These are phyloP conservation scores for Macroteleia sp. DNA, from an alignment of 2,888 invertebrate genomes.

Conservation along the genomic window DNA sequence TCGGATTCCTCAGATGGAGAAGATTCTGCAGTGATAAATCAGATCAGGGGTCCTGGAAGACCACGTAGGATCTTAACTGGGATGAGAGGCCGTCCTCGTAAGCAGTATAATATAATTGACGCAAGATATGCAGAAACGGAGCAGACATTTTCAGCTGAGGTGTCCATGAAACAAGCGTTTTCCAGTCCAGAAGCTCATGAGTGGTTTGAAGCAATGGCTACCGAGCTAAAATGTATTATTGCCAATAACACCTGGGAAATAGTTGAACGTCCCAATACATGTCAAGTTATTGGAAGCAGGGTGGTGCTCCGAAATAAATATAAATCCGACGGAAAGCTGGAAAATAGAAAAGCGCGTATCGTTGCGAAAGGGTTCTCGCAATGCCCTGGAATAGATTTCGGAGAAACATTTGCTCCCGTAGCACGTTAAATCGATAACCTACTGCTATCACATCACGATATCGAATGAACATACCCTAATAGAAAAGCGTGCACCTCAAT, in stretches of 20 bases:
- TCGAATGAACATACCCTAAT: too few relatives aligned
- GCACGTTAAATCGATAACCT: too few relatives aligned
- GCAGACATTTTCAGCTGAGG: not conserved
- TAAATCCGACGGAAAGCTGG: not conserved
- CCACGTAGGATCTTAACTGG: too few relatives aligned
- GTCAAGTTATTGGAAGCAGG: not conserved
- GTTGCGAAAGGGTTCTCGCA: too few relatives aligned
- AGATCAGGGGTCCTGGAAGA: too few relatives aligned
- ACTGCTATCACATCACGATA: too few relatives aligned
- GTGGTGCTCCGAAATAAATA: not conserved
- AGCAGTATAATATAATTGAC: not conserved
- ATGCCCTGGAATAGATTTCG: too few relatives aligned
- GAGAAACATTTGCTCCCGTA: too few relatives aligned
- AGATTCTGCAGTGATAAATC: too few relatives aligned
- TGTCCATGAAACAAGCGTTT: not conserved
- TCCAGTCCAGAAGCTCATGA: not conserved
- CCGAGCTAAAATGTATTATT: not conserved
- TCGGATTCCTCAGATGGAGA: too few relatives aligned
- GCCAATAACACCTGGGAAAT: not conserved
- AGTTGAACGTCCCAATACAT: not conserved
- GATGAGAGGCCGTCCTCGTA: not conserved
- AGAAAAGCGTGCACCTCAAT: too few relatives aligned
- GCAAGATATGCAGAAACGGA: not conserved
- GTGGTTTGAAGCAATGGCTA: not conserved
- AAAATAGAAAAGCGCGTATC: too few relatives aligned